phyloP scores from a whole-genome alignment of 2,113 vertebrate species.

The Pseudorectes ferrugineus region DNA sequence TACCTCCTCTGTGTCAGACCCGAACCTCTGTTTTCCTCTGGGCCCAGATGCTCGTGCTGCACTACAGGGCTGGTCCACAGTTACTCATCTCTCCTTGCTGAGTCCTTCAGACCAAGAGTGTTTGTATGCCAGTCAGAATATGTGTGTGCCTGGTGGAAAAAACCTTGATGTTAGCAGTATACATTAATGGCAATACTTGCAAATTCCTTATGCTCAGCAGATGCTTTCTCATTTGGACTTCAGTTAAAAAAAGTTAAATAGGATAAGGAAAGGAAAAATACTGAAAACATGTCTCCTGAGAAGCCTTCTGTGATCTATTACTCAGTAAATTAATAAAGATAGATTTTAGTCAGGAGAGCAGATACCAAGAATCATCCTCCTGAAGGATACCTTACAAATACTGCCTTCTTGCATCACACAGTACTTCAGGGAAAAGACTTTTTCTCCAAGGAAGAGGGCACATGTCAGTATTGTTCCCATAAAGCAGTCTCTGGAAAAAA shows the following conservation, averaged over 20 bases:
- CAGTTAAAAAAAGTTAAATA: background rate
- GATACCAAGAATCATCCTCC: background rate
- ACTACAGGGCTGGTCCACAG: background rate
- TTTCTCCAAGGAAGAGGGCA: background rate
- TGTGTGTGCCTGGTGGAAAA: background rate
- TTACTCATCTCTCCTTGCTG: background rate
- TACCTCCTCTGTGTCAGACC: background rate
- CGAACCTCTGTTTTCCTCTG: background rate
- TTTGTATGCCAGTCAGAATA: background rate
- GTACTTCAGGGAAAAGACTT: background rate
- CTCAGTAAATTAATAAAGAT: background rate
- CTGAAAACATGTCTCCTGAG: background rate
- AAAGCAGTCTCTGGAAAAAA: background rate
- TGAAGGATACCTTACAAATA: background rate
- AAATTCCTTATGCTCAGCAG: background rate
- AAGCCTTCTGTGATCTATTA: background rate
- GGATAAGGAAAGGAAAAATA: background rate
- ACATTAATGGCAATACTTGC: background rate
- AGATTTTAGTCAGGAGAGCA: background rate
- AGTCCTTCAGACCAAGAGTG: background rate
- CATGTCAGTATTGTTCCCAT: background rate
- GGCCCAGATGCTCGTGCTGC: background rate
- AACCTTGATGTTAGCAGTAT: background rate
- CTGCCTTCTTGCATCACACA: background rate
- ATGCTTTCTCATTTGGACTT: background rate